Base-by-base conservation (phyloP, 2,113 vertebrate species). In the Thryonomys swinderianus region DNA sequence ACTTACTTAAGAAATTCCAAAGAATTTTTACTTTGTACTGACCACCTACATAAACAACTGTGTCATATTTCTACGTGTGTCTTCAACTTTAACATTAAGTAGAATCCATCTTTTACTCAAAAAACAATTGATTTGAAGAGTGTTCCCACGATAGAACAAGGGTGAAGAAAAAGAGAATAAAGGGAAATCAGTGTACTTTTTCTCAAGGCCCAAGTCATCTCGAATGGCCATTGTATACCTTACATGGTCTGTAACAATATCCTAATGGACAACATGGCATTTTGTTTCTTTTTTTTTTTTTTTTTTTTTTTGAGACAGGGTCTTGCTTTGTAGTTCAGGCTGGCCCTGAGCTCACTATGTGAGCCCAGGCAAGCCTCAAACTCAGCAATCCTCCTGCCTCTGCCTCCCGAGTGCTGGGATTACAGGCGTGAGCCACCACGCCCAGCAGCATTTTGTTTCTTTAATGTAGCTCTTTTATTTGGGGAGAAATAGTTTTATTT, bases 1-100 rank as follows among this genome's bases (percentile, higher is more conserved):
- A 90, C 40, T 82, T 55, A 93, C 96, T 92, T 91, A 87, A 92
- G 90, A 88, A 82, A 96, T 97, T 97, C 88, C 83, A 55, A 95
- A 76, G 91, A 55, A 90, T 95, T 91, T n/a, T 89, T 94, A 82
- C 61, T 97, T 93, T 94, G 85, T 95, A 86, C 45, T 59, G 55
- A 85, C 37, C 64, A 66, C 40, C 27, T 21, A 91, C 45, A 57
- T 82, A 78, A 79, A 94, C 11, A 69, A 20, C 62, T 80, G 16
- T 80, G 66, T 91, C 45, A 57, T 79, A 93, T 67, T 95, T 71
- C 76, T 79, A 40, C 55, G 69, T 25, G 30, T 90, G 71, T 96
- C 14, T 94, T 78, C 79, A 89, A 13, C 45, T 95, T 12, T 80
- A 10, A 87, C 48, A 16, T 96, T 88, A 59, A 93, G 53, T 88